Conservation (phyloP, 2,888 invertebrate genomes). For the Leptarthrus brevirostris region DNA sequence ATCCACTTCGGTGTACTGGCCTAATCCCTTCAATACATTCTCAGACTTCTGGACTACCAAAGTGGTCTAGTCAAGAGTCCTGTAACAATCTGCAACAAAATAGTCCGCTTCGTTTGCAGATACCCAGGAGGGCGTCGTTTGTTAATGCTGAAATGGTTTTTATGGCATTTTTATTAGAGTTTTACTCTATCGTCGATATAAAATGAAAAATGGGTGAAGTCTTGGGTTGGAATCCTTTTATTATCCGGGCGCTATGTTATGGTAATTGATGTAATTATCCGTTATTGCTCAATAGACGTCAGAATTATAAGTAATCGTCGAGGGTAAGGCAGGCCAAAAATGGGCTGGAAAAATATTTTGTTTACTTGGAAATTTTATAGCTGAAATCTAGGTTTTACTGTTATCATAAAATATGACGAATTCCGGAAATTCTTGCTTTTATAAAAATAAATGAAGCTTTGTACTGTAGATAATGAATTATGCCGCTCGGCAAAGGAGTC, state of each 20-base stretch:
- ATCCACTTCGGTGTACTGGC: constrained; percentile 33
- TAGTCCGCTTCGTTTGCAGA: constrained; percentile 9
- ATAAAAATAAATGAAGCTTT: too few relatives aligned
- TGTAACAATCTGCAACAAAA: constrained; percentile 36
- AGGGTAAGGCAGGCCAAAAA: background rate
- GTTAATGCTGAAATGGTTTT: constrained; percentile 31
- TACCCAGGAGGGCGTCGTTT: constrained; percentile 30
- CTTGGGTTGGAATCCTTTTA: background rate
- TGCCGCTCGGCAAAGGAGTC: too few relatives aligned
- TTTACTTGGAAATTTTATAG: constrained; percentile 27
- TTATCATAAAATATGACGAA: too few relatives aligned
- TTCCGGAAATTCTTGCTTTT: too few relatives aligned
- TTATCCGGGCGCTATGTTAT: background rate
- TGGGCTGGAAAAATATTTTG: background rate
- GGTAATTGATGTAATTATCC: constrained; percentile 44
- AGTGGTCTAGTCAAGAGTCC: background rate
- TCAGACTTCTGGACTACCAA: background rate
- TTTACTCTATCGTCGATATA: constrained; percentile 37
- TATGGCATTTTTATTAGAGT: constrained; percentile 45
- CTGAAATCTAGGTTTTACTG: background rate
- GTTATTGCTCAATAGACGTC: constrained; percentile 35
- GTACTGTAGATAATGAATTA: too few relatives aligned
- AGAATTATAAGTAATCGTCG: background rate
- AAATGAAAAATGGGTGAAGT: constrained; percentile 36
- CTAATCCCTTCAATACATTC: constrained; percentile 33